phyloP scores from a whole-genome alignment of 1,140 invertebrate genomes.

The Aporrectodea caliginosa region DNA sequence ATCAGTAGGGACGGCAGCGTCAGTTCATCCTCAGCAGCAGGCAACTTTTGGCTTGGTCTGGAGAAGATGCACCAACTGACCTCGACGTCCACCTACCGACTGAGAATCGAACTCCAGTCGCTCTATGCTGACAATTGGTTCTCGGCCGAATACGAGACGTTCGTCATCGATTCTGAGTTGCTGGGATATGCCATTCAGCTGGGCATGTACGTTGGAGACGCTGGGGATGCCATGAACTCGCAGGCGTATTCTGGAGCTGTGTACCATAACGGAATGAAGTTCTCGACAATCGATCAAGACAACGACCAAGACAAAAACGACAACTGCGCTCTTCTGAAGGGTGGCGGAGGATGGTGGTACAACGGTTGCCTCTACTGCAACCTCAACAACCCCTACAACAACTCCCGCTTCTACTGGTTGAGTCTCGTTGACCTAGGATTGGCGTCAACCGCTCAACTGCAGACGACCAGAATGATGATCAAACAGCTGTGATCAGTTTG shows the following conservation, averaged over 20 bases:
- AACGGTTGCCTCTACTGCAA: neutral
- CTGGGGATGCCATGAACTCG: neutral
- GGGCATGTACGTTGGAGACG: neutral
- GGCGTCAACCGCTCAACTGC: neutral
- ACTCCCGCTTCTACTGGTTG: neutral
- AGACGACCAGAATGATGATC: neutral
- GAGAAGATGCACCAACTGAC: neutral
- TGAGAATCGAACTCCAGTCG: neutral
- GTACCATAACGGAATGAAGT: constrained; percentile 9
- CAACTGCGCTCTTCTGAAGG: neutral
- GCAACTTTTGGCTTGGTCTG: neutral
- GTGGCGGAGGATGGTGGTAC: constrained; percentile 6
- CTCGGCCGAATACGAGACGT: neutral
- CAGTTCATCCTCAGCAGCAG: too few relatives aligned
- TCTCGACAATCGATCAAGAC: neutral
- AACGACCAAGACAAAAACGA: neutral
- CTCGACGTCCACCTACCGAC: neutral
- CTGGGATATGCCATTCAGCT: neutral
- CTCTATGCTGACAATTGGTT: neutral
- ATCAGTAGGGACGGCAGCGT: too few relatives aligned
- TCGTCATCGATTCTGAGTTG: neutral
- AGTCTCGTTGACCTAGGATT: neutral
- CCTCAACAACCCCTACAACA: neutral
- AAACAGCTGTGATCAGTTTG: neutral
- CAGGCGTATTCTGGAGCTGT: neutral